These are phyloP conservation scores for Phyllotreta striolata DNA, from an alignment of 2,888 invertebrate genomes.

Conservation along the genomic window DNA sequence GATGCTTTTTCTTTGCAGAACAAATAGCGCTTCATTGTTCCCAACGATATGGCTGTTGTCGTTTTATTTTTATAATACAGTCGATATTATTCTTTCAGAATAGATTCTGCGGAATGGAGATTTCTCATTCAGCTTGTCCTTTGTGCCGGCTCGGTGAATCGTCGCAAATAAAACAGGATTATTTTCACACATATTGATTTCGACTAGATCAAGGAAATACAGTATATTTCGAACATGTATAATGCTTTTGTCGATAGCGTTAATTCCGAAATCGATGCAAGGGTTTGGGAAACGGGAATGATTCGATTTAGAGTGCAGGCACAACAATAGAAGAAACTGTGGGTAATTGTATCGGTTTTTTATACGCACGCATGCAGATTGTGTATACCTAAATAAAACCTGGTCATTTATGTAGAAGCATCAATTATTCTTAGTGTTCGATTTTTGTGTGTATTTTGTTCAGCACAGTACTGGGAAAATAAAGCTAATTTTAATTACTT, in stretches of 20 bases:
- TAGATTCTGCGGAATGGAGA: conserved; percentile 44
- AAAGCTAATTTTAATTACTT: no score
- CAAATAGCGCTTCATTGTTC: conserved; percentile 9
- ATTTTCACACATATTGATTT: conserved; percentile 56
- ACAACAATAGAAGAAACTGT: background rate
- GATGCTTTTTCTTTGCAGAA: background rate
- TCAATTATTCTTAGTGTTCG: no score
- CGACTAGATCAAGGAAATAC: conserved; percentile 48
- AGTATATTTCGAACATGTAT: conserved; percentile 28
- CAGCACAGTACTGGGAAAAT: no score
- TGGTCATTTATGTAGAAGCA: no score
- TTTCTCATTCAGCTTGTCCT: conserved; percentile 53
- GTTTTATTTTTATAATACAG: conserved; percentile 33
- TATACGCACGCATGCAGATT: no score
- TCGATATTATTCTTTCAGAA: conserved; percentile 36
- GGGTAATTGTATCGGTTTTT: no score
- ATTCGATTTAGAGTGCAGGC: background rate
- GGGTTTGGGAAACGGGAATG: conserved; percentile 2
- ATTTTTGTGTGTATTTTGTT: no score
- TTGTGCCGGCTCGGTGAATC: conserved; percentile 55
- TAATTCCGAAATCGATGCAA: conserved; percentile 29
- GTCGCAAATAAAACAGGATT: conserved; percentile 57
- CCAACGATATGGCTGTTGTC: conserved; percentile 17
- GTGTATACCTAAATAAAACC: no score
- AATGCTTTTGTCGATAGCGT: conserved; percentile 22